A percentile compares a stretch with the other conserved stretches of the same genome.
Conservation (phyloP, 2,888 invertebrate genomes). For the Synergus itoensis region DNA sequence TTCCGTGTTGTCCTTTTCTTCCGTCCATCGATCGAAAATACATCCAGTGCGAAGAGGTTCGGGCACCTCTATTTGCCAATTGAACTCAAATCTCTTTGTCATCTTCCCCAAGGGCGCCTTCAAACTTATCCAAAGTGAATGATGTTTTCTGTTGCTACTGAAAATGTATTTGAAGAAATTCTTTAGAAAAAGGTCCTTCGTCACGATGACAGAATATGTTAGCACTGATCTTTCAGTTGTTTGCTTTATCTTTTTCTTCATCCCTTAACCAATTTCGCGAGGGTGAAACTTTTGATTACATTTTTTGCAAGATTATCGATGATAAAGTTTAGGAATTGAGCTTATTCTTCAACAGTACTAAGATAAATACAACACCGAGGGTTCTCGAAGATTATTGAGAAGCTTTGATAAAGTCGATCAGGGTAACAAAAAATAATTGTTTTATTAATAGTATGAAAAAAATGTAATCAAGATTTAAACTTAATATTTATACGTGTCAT, state of each 20-base stretch:
- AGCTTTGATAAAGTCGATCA: not conserved
- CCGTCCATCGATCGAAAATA: constrained; percentile 98
- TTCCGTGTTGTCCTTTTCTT: constrained; percentile 96
- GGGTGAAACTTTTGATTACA: not conserved
- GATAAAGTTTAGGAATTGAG: not conserved
- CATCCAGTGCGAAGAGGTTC: constrained; percentile 91
- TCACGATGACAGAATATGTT: not conserved
- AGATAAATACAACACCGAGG: too few relatives aligned
- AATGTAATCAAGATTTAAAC: not conserved
- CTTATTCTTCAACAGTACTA: not conserved
- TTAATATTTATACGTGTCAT: not conserved
- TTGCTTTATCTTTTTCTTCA: not conserved
- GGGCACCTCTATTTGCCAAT: constrained; percentile 98
- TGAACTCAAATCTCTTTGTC: constrained; percentile 99
- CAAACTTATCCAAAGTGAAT: constrained; percentile 30
- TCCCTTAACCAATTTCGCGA: not conserved
- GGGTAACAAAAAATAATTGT: not conserved
- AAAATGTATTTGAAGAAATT: constrained; percentile 17
- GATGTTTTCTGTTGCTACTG: constrained; percentile 34
- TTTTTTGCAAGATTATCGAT: not conserved
- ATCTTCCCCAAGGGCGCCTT: constrained; percentile 79
- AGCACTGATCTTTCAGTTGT: not conserved
- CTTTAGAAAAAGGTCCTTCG: not conserved
- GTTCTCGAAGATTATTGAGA: not conserved
- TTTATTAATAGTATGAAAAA: not conserved